Conservation (phyloP, 2,797 vertebrate species). For the Pelobates cultripes region DNA sequence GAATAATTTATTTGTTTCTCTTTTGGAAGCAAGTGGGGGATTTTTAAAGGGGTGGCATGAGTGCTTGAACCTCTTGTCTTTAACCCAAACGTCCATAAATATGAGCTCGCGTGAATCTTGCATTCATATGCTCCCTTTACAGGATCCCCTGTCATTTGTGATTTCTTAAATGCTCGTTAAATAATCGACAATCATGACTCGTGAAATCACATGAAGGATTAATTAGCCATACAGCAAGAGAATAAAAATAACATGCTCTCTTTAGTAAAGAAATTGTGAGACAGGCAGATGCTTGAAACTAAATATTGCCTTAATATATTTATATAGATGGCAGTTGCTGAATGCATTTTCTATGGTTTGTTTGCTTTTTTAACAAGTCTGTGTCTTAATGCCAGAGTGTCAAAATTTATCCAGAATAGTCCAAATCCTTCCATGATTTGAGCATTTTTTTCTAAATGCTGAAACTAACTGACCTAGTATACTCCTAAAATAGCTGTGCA, state of each 20-base stretch:
- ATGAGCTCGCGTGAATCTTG: neutral
- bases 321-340: neutral
- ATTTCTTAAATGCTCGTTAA: neutral
- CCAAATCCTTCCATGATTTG: no score
- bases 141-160: neutral
- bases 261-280: neutral
- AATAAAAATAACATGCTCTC: neutral
- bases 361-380: no score
- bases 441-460: no score
- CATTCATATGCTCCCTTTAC: neutral
- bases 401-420: no score
- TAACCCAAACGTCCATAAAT: neutral
- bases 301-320: neutral
- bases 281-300: neutral
- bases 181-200: neutral
- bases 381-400: no score
- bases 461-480: no score
- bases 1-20: neutral
- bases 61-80: neutral
- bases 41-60: neutral
- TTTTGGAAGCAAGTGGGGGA: neutral
- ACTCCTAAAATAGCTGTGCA: no score
- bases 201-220: constrained; percentile 19
- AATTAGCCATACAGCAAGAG: neutral
- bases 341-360: neutral